A percentile compares a stretch with the other conserved stretches of the same genome.
phyloP scores from a whole-genome alignment of 1,140 invertebrate genomes.

The Calycopis cecrops region DNA sequence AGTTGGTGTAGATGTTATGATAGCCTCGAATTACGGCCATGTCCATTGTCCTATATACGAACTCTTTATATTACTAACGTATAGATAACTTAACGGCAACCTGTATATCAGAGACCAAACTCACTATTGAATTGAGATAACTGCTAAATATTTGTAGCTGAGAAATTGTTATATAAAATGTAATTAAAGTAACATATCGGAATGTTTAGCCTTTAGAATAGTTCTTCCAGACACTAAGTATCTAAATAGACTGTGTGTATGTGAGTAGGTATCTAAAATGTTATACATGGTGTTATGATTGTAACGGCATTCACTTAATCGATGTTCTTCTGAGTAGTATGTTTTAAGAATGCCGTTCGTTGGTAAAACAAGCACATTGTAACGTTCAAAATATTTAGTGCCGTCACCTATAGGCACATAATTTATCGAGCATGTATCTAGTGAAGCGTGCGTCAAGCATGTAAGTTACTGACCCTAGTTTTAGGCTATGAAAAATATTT shows the following conservation, averaged over 20 bases:
- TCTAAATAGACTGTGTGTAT: slow-evolving; percentile 41
- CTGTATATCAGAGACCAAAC: slow-evolving; percentile 9
- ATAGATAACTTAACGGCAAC: neutral
- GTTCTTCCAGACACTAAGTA: slow-evolving; percentile 65
- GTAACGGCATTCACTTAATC: slow-evolving; percentile 30
- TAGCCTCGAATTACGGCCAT: slow-evolving; percentile 10
- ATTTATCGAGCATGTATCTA: slow-evolving; percentile 4
- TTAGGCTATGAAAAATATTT: slow-evolving; percentile 67
- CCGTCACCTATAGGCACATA: slow-evolving; percentile 3
- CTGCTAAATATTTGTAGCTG: neutral
- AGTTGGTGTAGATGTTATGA: slow-evolving; percentile 16
- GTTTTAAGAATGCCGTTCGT: neutral
- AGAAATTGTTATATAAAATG: slow-evolving; percentile 24
- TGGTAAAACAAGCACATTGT: neutral
- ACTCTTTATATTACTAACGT: slow-evolving; percentile 13
- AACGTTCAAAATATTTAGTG: neutral
- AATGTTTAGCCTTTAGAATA: slow-evolving; percentile 69
- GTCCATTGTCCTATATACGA: slow-evolving; percentile 15
- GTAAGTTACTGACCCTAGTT: slow-evolving; percentile 67
- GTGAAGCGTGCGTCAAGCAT: slow-evolving; percentile 24
- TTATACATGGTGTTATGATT: slow-evolving; percentile 22
- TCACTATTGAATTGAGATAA: neutral
- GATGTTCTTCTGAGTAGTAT: neutral
- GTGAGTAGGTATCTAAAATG: slow-evolving; percentile 32
- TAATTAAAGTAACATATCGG: slow-evolving; percentile 70